Base-by-base conservation (phyloP, 2,797 vertebrate genomes). In the Muraenolepis orangiensis region DNA sequence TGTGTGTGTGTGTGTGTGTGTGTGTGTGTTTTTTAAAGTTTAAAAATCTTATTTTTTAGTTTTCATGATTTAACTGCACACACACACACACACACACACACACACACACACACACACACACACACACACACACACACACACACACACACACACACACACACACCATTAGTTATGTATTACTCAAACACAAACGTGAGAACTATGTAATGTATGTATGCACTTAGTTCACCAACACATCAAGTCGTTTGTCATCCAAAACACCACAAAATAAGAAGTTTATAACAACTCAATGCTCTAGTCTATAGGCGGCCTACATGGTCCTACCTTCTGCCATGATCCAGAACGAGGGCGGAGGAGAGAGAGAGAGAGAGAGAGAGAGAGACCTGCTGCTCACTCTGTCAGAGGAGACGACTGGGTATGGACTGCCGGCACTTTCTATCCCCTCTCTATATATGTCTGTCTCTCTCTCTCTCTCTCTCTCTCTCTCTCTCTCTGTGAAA, bases 371-470 rank as follows among this genome's bases (percentile, higher is more conserved):
- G 32, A 34, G 32, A 34, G 32, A 34, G 32, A 34, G 32, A 34
- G 4, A 34, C 18, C 0, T 8, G 74, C 12, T 81, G 79, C 72
- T 72, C 20, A 82, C 73, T 86, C 81, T 73, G 75, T 71, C 6
- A 38, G 71, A 61, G 38, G 74, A 23, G 74, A 74, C 67, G 76
- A 89, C 84, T 92, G 88, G n/a, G n/a, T n/a, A n/a, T n/a, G n/a
- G 79, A 79, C 66, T 26, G 30, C 2, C 0, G 0, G 16, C 2
- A 6, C 34, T 34, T 73, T 18, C 6, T 0, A 12, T 38, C 13
- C 57, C 66, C 0, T 0, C 3, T 66, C 77, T n/a, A n/a, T n/a
- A n/a, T n/a, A n/a, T n/a, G n/a, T n/a, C n/a, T n/a, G n/a, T 92
- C 91, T 88, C 74, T 85, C 66, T n/a, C 5, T 42, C 1, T 12